A percentile compares a stretch with the other conserved stretches of the same genome.
These are phyloP conservation scores for Pheucticus melanocephalus DNA, from an alignment of 2,113 vertebrate genomes.

Conservation along the genomic window DNA sequence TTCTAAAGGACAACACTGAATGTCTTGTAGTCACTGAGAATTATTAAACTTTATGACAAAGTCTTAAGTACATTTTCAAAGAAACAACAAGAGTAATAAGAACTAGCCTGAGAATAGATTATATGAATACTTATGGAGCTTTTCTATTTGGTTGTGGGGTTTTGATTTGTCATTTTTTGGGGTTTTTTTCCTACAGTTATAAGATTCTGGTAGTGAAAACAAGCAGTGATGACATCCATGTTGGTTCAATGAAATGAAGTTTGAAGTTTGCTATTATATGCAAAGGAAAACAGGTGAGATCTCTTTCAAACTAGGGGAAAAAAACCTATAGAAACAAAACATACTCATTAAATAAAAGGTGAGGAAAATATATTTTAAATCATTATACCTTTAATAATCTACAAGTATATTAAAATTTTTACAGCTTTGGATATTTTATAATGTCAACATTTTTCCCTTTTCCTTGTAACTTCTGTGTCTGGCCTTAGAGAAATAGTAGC, in stretches of 20 bases:
- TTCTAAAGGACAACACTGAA: background rate
- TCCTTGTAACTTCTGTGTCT: background rate
- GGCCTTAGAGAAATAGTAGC: background rate
- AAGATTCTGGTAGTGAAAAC: background rate
- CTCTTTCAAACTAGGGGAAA: background rate
- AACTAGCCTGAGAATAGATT: background rate
- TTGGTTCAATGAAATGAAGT: background rate
- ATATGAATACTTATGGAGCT: background rate
- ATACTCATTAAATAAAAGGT: background rate
- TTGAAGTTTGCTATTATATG: background rate
- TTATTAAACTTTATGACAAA: background rate
- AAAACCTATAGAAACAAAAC: background rate
- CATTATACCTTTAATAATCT: background rate
- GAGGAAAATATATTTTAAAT: background rate
- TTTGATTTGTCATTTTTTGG: rapidly evolving
- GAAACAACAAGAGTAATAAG: background rate
- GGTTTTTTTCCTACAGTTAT: background rate
- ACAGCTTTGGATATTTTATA: background rate
- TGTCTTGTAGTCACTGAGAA: background rate
- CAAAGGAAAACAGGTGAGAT: background rate
- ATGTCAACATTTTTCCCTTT: background rate
- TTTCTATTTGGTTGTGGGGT: background rate
- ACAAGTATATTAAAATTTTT: background rate
- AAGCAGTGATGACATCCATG: background rate
- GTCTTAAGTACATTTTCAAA: background rate